Evolutionary conservation across 2,797 vertebrate genomes (phyloP), one percentile per base, ranked within the genome.

Genomic region (Intellagama lesueurii): DNA sequence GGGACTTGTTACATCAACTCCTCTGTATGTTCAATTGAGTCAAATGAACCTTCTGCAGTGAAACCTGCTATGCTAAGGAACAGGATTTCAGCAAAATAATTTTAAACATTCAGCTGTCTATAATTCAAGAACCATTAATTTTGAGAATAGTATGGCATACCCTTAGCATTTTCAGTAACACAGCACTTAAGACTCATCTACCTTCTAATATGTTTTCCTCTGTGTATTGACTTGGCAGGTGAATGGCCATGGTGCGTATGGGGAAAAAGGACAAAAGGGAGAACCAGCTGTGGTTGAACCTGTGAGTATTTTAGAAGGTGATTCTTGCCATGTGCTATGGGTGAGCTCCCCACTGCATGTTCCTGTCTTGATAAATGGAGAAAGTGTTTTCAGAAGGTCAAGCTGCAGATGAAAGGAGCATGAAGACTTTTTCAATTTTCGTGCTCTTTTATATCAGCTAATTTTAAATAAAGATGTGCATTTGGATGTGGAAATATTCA

Each of bases 281-380:
- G 99, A 99, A 87, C 98, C 98, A 9, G 99, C 99, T 28, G 98
- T 99, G 75, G 98, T 99, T 70, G 99, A 99, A 96, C 99, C 99
- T 40, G 99, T 99, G 96, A 98, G 98, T 96, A 93, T 19, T 44
- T 24, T 68, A 69, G 28, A 85, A 68, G 75, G 47, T 78, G 60
- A 1, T 4, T 85, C 90, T 83, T 85, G 26, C 6, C 47, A 88
- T 70, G 22, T 52, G 1, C 26, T 35, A 0, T 64, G 0, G n/a
- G 30, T 17, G 6, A 35, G 9, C 0, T 30, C 56, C 56, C 12
- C n/a, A 6, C 64, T 78, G 56, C 56, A 44, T 32, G 4, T 44
- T 68, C 26, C 11, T 32, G 60, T 69, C 19, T 87, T 79, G 76
- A 70, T 44, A 75, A 77, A 64, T 66, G 4, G 26, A 49, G 35